Percentiles rank a stretch among this genome's conserved stretches.
Conservation (phyloP, 2,888 invertebrate genomes). For the Phrixothrix hirtus region DNA sequence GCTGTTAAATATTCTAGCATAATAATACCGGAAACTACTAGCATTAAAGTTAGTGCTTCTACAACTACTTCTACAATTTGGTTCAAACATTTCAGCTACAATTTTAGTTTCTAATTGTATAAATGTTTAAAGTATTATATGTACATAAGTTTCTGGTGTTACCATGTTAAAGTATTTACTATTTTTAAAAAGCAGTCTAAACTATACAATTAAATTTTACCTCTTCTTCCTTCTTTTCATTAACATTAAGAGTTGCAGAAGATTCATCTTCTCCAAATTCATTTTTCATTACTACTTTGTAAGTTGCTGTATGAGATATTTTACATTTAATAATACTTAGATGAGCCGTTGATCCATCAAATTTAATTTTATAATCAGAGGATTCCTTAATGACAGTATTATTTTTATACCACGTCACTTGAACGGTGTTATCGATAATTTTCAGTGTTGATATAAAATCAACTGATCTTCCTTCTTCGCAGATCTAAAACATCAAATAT, state of each 20-base stretch:
- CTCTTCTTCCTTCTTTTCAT: constrained; percentile 53
- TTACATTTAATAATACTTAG: constrained; percentile 77
- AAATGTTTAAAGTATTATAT: background rate
- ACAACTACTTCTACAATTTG: no score
- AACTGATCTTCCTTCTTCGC: constrained; percentile 73
- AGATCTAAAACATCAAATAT: constrained; percentile 65
- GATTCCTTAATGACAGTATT: constrained; percentile 76
- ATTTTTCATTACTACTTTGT: constrained; percentile 85
- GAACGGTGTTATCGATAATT: constrained; percentile 76
- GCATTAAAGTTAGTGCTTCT: no score
- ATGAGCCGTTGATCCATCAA: constrained; percentile 81
- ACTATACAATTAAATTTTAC: no score
- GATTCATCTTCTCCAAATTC: constrained; percentile 90
- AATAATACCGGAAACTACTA: no score
- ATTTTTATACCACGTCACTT: constrained; percentile 85
- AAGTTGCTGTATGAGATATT: constrained; percentile 75
- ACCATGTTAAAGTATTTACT: no score
- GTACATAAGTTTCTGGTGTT: no score
- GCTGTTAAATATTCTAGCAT: no score
- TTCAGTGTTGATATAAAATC: constrained; percentile 78
- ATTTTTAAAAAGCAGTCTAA: no score
- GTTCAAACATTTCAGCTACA: no score
- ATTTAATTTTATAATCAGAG: constrained; percentile 75
- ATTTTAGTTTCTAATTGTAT: no score
- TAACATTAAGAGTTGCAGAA: constrained; percentile 81